phyloP scores from a whole-genome alignment of 2,113 vertebrate species.

The Limnothrissa miodon region DNA sequence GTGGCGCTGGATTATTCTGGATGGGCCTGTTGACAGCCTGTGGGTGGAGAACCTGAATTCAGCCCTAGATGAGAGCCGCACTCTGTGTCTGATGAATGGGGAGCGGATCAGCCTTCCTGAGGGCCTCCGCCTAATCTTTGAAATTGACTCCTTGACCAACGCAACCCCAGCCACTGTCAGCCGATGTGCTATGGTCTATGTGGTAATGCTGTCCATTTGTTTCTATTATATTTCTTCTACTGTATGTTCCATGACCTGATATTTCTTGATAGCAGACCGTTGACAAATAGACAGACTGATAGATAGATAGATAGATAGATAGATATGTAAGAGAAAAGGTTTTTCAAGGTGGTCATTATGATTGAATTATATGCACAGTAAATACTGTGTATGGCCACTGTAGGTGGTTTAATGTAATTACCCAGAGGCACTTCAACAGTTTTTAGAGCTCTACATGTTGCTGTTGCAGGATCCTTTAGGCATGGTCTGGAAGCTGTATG shows the following conservation, averaged over 20 bases:
- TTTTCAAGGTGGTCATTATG: too few species aligned
- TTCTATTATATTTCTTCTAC: neutral
- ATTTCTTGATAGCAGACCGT: too few species aligned
- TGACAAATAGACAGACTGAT: too few species aligned
- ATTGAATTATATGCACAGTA: too few species aligned
- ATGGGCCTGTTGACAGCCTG: conserved; percentile 64
- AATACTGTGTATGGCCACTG: too few species aligned
- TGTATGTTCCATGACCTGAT: too few species aligned
- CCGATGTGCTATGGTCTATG: conserved; percentile 64
- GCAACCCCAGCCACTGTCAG: conserved; percentile 58
- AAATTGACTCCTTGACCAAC: conserved; percentile 58
- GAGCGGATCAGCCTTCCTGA: conserved; percentile 62
- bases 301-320: too few species aligned
- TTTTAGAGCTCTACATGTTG: too few species aligned
- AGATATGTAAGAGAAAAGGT: too few species aligned
- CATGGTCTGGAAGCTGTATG: conserved; percentile 58
- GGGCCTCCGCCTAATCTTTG: conserved; percentile 61
- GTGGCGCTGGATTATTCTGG: conserved; percentile 71
- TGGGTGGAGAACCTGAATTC: conserved; percentile 70
- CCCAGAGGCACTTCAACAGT: too few species aligned
- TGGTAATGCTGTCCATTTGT: conserved; percentile 44
- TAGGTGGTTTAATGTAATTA: too few species aligned
- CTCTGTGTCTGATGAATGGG: conserved; percentile 62
- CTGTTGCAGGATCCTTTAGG: conserved; percentile 51
- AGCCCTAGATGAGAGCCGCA: conserved; percentile 61